phyloP scores from a whole-genome alignment of 2,888 invertebrate species.

The Lomographa bimaculata region DNA sequence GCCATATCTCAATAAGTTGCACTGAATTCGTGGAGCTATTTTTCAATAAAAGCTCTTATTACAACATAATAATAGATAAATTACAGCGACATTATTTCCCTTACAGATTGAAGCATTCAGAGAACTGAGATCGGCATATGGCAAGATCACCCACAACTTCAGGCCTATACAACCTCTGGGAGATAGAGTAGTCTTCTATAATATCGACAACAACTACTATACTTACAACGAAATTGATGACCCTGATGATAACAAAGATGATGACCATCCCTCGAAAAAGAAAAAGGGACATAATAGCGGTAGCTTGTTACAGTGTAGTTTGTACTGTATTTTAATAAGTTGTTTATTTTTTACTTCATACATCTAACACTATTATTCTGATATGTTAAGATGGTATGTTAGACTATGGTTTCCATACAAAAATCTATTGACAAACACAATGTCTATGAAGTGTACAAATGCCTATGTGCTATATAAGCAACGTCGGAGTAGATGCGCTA shows the following conservation, averaged over 20 bases:
- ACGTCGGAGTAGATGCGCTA: too few relatives aligned
- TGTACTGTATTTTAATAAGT: slow-evolving; percentile 8
- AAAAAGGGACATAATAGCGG: slow-evolving; percentile 47
- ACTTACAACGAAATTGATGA: slow-evolving; percentile 71
- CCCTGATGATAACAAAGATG: slow-evolving; percentile 46
- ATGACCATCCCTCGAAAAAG: slow-evolving; percentile 39
- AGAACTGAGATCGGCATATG: slow-evolving; percentile 85
- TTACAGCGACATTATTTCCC: too few relatives aligned
- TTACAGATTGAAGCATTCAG: slow-evolving; percentile 89
- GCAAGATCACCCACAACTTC: slow-evolving; percentile 90
- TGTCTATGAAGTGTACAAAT: too few relatives aligned
- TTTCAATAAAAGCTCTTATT: too few relatives aligned
- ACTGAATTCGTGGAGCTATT: too few relatives aligned
- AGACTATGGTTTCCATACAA: too few relatives aligned
- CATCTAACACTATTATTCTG: too few relatives aligned
- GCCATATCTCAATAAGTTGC: too few relatives aligned
- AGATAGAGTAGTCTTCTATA: slow-evolving; percentile 86
- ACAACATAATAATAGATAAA: too few relatives aligned
- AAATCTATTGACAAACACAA: too few relatives aligned
- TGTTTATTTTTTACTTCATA: slow-evolving; percentile 1
- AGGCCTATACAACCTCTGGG: slow-evolving; percentile 92
- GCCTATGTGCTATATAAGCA: too few relatives aligned
- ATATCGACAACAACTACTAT: slow-evolving; percentile 75
- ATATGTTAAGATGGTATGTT: too few relatives aligned
- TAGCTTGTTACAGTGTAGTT: slow-evolving; percentile 8